Evolutionary conservation across 2,113 vertebrate genomes (phyloP).

Genomic region (Nibea albiflora): DNA sequence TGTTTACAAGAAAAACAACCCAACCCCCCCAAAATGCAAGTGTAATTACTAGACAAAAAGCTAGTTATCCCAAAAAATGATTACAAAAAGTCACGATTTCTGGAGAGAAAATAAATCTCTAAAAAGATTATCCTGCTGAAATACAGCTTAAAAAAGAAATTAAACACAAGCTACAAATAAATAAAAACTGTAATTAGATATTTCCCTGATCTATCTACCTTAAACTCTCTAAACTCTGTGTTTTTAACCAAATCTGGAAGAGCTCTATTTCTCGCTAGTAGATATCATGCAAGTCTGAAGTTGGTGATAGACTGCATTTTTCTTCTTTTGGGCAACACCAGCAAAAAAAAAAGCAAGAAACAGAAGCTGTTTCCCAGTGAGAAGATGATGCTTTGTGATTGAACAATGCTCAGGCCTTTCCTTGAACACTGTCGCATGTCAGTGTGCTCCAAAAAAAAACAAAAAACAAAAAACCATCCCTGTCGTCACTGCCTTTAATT

Average conservation of each 20-base stretch:
- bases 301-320: conserved; percentile 15
- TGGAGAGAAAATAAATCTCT: not conserved
- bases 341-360: conserved; percentile 12
- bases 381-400: conserved; percentile 16
- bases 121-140: not conserved
- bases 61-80: not conserved
- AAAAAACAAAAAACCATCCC: conserved; percentile 4
- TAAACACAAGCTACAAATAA: not conserved
- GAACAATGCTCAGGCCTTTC: conserved; percentile 48
- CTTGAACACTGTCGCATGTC: conserved; percentile 41
- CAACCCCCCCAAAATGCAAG: not conserved
- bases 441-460: conserved; percentile 22
- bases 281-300: conserved; percentile 1
- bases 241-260: not conserved
- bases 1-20: not conserved
- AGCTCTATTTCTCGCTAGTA: conserved; percentile 3
- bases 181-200: not conserved
- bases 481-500: conserved; percentile 53
- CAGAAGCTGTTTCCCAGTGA: not conserved
- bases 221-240: not conserved
- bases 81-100: not conserved
- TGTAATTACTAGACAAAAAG: not conserved
- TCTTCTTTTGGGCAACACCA: conserved; percentile 27
- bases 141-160: not conserved
- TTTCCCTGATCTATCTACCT: too few relatives aligned